phyloP scores from a whole-genome alignment of 1,140 invertebrate genomes.

The Aphaenogaster ashmeadi region DNA sequence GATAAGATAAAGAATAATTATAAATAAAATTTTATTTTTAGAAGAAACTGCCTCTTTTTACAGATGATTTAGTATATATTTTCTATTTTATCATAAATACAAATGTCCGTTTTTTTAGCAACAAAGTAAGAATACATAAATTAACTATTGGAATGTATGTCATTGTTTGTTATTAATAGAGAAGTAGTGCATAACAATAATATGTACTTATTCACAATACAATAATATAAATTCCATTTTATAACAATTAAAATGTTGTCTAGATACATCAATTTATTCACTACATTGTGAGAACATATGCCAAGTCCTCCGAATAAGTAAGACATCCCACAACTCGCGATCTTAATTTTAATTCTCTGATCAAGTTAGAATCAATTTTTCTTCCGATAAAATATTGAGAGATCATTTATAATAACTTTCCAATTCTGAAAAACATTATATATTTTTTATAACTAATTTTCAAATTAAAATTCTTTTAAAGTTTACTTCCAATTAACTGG shows the following conservation, averaged over 20 bases:
- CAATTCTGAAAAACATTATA: background rate
- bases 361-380: constrained; percentile 8
- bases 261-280: constrained; percentile 25
- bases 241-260: background rate
- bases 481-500: background rate
- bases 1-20: constrained; percentile 30
- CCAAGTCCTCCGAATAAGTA: constrained; percentile 32
- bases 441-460: background rate
- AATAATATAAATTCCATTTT: constrained; percentile 13
- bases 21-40: constrained; percentile 27
- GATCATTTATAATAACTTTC: background rate
- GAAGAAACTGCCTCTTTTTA: background rate
- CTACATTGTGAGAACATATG: constrained; percentile 13
- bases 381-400: background rate
- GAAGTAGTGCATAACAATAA: constrained; percentile 20
- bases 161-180: constrained; percentile 24
- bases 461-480: background rate
- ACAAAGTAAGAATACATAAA: constrained; percentile 21
- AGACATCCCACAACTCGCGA: background rate
- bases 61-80: constrained; percentile 28
- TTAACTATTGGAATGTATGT: constrained; percentile 42
- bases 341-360: constrained; percentile 29
- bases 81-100: constrained; percentile 35
- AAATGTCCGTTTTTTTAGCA: constrained; percentile 16
- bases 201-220: constrained; percentile 28